These are phyloP conservation scores for Crocidura indochinensis DNA, from an alignment of 2,797 vertebrate genomes.

Conservation along the genomic window DNA sequence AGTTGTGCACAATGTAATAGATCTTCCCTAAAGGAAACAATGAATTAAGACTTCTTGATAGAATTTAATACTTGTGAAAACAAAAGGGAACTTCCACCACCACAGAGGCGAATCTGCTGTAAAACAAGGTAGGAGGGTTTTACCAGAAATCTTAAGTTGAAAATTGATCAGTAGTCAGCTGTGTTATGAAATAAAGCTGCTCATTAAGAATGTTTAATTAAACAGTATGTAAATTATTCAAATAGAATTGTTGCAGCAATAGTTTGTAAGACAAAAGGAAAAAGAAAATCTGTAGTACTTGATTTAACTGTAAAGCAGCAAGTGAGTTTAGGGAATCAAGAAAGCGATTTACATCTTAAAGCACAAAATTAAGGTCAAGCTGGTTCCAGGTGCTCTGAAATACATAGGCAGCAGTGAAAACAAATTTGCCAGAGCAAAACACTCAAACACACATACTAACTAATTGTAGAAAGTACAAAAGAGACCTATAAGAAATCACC, in stretches of 20 bases:
- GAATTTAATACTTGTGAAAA: not conserved
- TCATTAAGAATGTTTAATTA: conserved; percentile 62
- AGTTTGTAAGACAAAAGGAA: conserved; percentile 67
- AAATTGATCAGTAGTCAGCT: conserved; percentile 65
- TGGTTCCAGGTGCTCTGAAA: not conserved
- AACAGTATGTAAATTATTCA: conserved; percentile 59
- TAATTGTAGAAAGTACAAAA: conserved; percentile 44
- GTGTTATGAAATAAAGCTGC: conserved; percentile 58
- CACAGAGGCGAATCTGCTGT: not conserved
- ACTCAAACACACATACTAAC: conserved; percentile 38
- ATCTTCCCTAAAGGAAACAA: conserved; percentile 16
- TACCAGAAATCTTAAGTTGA: not conserved
- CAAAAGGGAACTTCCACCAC: not conserved
- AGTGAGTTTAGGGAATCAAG: conserved; percentile 66
- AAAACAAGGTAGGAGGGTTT: conserved; percentile 42
- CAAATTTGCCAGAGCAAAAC: conserved; percentile 61
- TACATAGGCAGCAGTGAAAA: conserved; percentile 41
- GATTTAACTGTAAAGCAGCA: conserved; percentile 61
- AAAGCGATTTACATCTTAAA: conserved; percentile 66
- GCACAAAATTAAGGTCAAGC: not conserved
- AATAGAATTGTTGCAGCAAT: conserved; percentile 63
- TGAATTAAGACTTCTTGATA: conserved; percentile 34
- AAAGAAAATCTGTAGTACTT: conserved; percentile 56
- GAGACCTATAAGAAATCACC: not conserved
- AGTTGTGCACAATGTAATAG: not conserved